Evolutionary conservation across 1,140 invertebrate genomes (phyloP).

Genomic region (Akabosia matsudoensis): DNA sequence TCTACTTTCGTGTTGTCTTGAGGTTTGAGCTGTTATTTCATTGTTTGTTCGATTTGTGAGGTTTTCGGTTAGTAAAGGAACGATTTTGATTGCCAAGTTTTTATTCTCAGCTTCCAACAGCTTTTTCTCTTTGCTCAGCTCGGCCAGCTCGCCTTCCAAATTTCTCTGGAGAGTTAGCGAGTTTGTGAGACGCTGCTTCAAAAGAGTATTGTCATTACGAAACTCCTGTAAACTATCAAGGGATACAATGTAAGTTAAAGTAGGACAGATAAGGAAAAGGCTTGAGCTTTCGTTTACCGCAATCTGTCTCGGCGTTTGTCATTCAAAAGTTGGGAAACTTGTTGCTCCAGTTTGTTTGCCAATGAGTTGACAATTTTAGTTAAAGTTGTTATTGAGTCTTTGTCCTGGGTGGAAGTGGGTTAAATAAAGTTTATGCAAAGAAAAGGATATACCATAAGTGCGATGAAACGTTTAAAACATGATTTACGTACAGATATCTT

Average conservation of each 20-base stretch:
- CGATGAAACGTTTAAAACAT: too few species aligned
- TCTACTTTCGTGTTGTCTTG: too few species aligned
- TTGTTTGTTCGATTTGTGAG: background rate
- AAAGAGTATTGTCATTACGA: background rate
- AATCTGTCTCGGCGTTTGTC: background rate
- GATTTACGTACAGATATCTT: background rate
- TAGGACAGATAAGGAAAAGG: too few species aligned
- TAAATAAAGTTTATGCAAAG: too few species aligned
- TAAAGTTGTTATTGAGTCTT: background rate
- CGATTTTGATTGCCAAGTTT: conserved; percentile 4
- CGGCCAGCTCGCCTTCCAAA: background rate
- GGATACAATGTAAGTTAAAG: background rate
- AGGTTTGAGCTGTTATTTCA: too few species aligned
- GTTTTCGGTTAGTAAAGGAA: background rate
- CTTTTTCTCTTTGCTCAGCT: background rate
- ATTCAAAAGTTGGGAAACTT: background rate
- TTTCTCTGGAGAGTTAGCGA: background rate
- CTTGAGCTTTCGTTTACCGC: too few species aligned
- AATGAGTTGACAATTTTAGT: background rate
- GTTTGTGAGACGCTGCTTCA: background rate
- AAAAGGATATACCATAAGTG: too few species aligned
- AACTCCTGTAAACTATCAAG: background rate
- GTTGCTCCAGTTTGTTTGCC: background rate
- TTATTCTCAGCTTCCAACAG: background rate
- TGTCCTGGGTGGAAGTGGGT: too few species aligned